Conservation (phyloP, 2,888 invertebrate species). For the Trissoscelio sp. region DNA sequence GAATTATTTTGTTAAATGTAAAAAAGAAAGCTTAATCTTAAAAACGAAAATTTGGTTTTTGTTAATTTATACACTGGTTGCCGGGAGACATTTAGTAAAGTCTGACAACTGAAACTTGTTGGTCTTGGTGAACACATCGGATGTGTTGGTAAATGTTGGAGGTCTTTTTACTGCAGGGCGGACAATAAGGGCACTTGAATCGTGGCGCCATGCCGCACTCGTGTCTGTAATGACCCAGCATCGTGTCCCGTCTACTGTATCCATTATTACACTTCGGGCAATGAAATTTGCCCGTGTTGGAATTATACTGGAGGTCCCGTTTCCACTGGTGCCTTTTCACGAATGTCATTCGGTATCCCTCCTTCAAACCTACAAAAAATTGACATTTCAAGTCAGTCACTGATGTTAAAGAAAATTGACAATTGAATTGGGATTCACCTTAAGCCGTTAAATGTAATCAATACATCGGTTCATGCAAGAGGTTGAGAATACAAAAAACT, state of each 20-base stretch:
- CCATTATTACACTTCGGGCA: slow-evolving; percentile 82
- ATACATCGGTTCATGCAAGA: slow-evolving; percentile 55
- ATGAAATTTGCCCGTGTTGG: slow-evolving; percentile 79
- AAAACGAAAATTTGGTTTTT: not conserved
- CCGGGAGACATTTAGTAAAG: slow-evolving; percentile 73
- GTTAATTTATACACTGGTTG: slow-evolving; percentile 1
- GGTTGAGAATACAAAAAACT: slow-evolving; percentile 8
- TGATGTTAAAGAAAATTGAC: not conserved
- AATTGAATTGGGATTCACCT: slow-evolving; percentile 26
- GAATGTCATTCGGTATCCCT: slow-evolving; percentile 54
- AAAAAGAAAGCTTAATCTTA: not conserved
- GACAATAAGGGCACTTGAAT: slow-evolving; percentile 81
- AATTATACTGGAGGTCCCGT: slow-evolving; percentile 74
- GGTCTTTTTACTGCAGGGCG: slow-evolving; percentile 72
- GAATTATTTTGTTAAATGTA: too few relatives aligned
- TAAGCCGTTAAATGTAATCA: slow-evolving; percentile 44
- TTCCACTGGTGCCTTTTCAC: slow-evolving; percentile 73
- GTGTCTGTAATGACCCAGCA: slow-evolving; percentile 82
- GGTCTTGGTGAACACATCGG: slow-evolving; percentile 77
- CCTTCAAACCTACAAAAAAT: slow-evolving; percentile 78
- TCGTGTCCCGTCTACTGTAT: slow-evolving; percentile 81
- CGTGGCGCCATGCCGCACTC: slow-evolving; percentile 81
- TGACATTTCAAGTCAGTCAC: slow-evolving; percentile 70
- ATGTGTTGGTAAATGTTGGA: slow-evolving; percentile 82
- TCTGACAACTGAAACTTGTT: slow-evolving; percentile 77